Conservation (phyloP, 2,888 invertebrate genomes). For the Scaptomyza caliginosa region DNA sequence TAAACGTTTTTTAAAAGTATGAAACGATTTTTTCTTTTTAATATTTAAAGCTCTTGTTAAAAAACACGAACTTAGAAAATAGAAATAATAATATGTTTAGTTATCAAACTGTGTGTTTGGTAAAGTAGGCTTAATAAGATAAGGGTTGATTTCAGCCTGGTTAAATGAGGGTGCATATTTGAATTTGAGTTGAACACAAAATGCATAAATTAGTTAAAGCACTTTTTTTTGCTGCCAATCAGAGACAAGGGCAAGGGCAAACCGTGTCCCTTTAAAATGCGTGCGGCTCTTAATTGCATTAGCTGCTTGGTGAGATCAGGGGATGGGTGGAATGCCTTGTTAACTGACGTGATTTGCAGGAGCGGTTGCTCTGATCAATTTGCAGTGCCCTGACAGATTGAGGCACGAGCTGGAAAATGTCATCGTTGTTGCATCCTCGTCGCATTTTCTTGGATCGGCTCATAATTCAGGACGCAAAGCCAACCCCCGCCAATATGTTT, state of each 20-base stretch:
- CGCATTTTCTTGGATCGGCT: conserved; percentile 42
- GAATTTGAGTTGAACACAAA: background rate
- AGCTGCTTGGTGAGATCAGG: background rate
- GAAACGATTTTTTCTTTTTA: background rate
- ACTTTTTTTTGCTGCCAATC: conserved; percentile 45
- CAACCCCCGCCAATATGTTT: conserved; percentile 21
- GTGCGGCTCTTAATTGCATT: conserved; percentile 37
- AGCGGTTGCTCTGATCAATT: conserved; percentile 52
- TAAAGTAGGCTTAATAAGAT: too few species aligned
- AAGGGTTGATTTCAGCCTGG: conserved; percentile 2
- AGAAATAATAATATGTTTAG: background rate
- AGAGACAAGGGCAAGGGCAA: conserved; percentile 16
- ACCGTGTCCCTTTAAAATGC: conserved; percentile 11
- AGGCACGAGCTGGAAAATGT: conserved; percentile 46
- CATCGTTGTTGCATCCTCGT: conserved; percentile 32
- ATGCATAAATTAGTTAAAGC: conserved; percentile 55
- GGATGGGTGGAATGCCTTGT: background rate
- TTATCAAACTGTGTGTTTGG: too few species aligned
- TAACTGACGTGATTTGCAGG: conserved; percentile 38
- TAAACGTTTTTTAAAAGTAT: conserved; percentile 18
- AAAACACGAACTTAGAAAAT: background rate
- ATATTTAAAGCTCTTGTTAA: background rate
- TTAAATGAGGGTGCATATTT: background rate
- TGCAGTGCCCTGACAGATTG: conserved; percentile 63
- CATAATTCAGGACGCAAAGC: conserved; percentile 54